Evolutionary conservation across 1,140 invertebrate species (phyloP).

Genomic region (Globodera rostochiensis): DNA sequence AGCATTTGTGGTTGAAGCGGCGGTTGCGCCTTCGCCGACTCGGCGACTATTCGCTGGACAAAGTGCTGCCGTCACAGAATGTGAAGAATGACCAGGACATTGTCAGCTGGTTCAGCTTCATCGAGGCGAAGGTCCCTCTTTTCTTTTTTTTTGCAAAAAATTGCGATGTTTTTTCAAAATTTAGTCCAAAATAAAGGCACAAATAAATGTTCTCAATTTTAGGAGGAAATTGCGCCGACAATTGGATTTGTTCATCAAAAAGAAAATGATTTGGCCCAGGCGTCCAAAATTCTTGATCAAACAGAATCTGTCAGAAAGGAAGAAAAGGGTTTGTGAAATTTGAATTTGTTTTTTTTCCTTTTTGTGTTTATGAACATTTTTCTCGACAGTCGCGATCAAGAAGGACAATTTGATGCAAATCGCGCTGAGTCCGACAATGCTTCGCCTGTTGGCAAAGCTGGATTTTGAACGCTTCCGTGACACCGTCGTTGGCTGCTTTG

Average conservation of each 20-base stretch:
- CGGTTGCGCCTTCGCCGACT: constrained; percentile 13
- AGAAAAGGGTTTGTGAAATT: not conserved
- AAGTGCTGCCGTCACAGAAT: constrained; percentile 7
- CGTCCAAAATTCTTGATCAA: not conserved
- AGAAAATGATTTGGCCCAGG: not conserved
- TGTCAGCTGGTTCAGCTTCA: constrained; percentile 19
- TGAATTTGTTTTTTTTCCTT: not conserved
- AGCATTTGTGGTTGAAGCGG: constrained; percentile 26
- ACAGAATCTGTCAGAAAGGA: not conserved
- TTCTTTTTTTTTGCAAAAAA: not conserved
- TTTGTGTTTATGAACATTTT: not conserved
- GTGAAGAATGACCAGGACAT: constrained; percentile 13
- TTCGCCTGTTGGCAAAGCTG: constrained; percentile 19
- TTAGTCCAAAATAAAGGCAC: not conserved
- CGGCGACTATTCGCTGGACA: constrained; percentile 21
- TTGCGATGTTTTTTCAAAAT: not conserved
- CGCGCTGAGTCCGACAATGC: constrained; percentile 16
- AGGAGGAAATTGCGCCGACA: constrained; percentile 11
- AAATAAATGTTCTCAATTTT: not conserved
- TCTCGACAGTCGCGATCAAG: not conserved
- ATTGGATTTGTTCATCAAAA: constrained; percentile 27
- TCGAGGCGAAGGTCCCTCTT: constrained; percentile 4
- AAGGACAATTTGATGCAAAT: constrained; percentile 21
- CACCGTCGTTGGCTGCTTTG: constrained; percentile 17
- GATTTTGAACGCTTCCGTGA: constrained; percentile 19